Percentiles rank a stretch among this genome's conserved stretches.
Conservation (phyloP, 2,797 vertebrate genomes). For the Monodelphis domestica region DNA sequence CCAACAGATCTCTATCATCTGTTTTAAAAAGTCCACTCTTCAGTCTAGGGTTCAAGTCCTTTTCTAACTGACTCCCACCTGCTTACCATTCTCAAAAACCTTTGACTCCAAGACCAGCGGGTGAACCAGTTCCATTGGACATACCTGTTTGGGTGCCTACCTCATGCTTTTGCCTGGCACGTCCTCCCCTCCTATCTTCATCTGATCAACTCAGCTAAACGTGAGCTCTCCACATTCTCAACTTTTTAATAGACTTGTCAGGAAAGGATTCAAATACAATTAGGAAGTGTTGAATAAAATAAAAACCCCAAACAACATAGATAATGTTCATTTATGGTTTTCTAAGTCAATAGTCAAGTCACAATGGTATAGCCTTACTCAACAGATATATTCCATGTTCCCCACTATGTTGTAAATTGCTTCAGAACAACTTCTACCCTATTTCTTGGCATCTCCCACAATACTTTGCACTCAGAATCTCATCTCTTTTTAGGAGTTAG, state of each 20-base stretch:
- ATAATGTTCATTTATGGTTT: not conserved
- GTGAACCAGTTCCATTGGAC: not conserved
- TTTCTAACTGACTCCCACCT: not conserved
- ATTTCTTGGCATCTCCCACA: not conserved
- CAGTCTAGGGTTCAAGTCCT: not conserved
- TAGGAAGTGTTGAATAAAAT: not conserved
- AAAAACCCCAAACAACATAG: not conserved
- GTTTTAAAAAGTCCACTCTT: not conserved
- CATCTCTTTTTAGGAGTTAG: not conserved
- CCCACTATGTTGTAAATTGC: not conserved
- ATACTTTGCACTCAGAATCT: not conserved
- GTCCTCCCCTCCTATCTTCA: not conserved
- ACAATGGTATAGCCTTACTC: not conserved
- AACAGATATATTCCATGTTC: not conserved
- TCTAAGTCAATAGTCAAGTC: not conserved
- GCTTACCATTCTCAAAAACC: not conserved
- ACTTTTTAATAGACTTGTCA: not conserved
- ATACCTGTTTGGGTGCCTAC: not conserved
- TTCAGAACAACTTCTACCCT: not conserved
- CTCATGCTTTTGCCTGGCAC: not conserved
- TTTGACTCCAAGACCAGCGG: not conserved
- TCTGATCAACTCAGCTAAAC: slow-evolving; percentile 6
- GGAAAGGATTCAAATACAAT: not conserved
- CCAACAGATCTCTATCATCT: not conserved
- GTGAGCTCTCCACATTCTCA: not conserved